Percentiles rank a stretch among this genome's conserved stretches.
Evolutionary conservation across 2,113 vertebrate species (phyloP).

Genomic region (Python bivittatus): DNA sequence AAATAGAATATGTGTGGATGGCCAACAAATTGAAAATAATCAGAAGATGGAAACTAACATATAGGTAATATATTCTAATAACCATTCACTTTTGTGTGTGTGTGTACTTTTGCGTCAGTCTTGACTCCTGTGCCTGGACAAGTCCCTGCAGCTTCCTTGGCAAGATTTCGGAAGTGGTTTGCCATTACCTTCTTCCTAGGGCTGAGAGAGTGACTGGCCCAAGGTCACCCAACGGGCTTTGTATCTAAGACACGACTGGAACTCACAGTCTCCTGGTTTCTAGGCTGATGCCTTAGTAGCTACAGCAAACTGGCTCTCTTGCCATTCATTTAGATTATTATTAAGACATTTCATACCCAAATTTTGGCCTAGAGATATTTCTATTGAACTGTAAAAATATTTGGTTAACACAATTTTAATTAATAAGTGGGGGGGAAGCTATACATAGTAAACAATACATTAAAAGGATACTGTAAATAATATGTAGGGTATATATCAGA

Average conservation of each 20-base stretch:
- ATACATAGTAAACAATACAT: not conserved
- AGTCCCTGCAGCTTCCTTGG: too few relatives aligned
- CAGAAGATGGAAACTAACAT: not conserved
- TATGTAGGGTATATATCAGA: not conserved
- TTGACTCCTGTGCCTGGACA: too few relatives aligned
- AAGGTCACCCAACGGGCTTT: not conserved
- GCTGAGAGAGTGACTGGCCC: too few relatives aligned
- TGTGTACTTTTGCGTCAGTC: too few relatives aligned
- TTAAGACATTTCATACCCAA: not conserved
- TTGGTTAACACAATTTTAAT: not conserved
- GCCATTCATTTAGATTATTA: not conserved
- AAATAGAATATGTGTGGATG: too few relatives aligned
- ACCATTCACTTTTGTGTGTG: too few relatives aligned
- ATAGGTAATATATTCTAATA: not conserved
- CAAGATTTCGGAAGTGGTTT: too few relatives aligned
- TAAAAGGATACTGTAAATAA: not conserved
- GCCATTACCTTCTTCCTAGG: too few relatives aligned
- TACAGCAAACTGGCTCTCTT: not conserved
- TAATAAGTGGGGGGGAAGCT: not conserved
- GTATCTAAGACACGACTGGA: not conserved
- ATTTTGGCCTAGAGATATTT: not conserved
- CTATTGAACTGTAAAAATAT: not conserved
- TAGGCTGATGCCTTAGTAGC: too few relatives aligned
- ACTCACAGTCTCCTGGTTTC: not conserved
- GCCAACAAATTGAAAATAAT: too few relatives aligned